Evolutionary conservation across 2,888 invertebrate genomes (phyloP).

Genomic region (Cotesia congregata): DNA sequence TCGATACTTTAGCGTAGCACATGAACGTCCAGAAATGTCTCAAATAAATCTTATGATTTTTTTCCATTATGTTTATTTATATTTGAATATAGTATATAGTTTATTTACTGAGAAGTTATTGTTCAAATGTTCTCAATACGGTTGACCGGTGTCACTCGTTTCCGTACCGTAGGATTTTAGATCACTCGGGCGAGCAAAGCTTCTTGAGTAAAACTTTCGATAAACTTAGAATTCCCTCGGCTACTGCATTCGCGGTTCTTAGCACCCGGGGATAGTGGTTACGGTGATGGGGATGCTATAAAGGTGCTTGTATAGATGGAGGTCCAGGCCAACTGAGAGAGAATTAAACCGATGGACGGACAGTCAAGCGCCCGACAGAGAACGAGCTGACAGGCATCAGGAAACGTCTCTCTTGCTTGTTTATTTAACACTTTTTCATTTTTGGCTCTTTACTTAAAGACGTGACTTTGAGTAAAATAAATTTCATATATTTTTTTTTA

Average conservation of each 20-base stretch:
- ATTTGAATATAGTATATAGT: too few relatives aligned
- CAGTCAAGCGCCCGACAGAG: background rate
- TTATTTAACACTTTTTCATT: conserved; percentile 27
- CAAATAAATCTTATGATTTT: too few relatives aligned
- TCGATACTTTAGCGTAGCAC: too few relatives aligned
- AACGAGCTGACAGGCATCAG: conserved; percentile 27
- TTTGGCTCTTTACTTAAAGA: background rate
- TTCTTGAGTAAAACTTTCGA: conserved; percentile 31
- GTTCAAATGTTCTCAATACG: conserved; percentile 7
- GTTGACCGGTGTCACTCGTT: conserved; percentile 17
- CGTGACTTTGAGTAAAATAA: conserved; percentile 4
- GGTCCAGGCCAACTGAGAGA: conserved; percentile 27
- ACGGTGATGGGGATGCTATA: conserved; percentile 3
- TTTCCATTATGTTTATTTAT: too few relatives aligned
- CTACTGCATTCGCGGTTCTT: conserved; percentile 26
- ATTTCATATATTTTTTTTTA: background rate
- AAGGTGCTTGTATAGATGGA: background rate
- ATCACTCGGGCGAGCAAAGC: conserved; percentile 33
- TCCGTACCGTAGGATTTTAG: conserved; percentile 20
- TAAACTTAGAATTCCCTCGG: conserved; percentile 38
- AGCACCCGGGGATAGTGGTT: background rate
- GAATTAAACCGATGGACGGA: background rate
- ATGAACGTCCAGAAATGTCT: too few relatives aligned
- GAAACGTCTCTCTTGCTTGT: conserved; percentile 36
- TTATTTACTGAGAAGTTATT: background rate